Base-by-base conservation (phyloP, 2,113 vertebrate species). In the Heteronetta atricapilla region DNA sequence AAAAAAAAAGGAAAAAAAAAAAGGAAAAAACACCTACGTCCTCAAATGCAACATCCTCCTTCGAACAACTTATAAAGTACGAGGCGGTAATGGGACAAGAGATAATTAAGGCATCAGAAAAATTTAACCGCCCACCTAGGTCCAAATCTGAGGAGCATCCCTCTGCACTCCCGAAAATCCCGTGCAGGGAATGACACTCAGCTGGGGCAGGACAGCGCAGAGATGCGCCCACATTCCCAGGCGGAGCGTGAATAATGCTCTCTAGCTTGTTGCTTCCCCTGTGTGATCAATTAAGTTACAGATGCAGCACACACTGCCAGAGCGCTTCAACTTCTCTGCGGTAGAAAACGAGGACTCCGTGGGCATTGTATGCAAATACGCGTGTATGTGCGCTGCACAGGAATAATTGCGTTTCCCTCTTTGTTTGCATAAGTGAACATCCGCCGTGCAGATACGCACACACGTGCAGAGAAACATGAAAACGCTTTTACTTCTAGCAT, bases 191-290 rank as follows among this genome's bases (percentile, higher is more conserved):
- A 29, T 74, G 89, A 29, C 69, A 36, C n/a, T 5, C 18, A 46
- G 13, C 12, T 84, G 89, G 88, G 82, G 69, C 85, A 93, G 79
- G 66, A 88, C 93, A 31, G 33, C 6, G 56, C 84, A 62, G 52
- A 18, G 88, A 74, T n/a, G 81, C 70, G 55, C 29, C 82, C 94
- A 8, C 80, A 3, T 23, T 86, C 44, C 77, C 88, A 10, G 20
- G 72, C 76, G 53, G 62, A 86, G 86, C 53, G 77, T 93, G n/a
- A 44, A 76, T 8, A 53, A 11, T 6, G 2, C 69, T 66, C 89
- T 64, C 73, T 14, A 96, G 93, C 95, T 96, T 96, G 94, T 97
- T 97, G 94, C 95, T 94, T 96, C 74, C 72, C 84, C 88, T 82
- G 74, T 33, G 93, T 55, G 82, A 94, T 88, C 91, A 82, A 53